Base-by-base conservation (phyloP, 1,140 invertebrate genomes). In the Contarinia nasturtii region DNA sequence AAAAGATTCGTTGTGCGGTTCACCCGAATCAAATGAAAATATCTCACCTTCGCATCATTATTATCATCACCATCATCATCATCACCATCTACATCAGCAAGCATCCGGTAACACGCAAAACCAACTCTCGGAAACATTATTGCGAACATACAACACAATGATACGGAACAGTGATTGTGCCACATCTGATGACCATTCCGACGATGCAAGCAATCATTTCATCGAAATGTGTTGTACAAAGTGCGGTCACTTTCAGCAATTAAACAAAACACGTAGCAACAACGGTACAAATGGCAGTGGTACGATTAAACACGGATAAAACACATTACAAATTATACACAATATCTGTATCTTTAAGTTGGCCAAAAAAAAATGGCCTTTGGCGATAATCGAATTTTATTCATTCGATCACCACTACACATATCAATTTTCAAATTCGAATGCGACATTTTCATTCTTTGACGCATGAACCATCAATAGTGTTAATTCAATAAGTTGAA, bases 21-120 rank as follows among this genome's bases (percentile, higher is more conserved):
- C 50, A 12, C 45, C 58, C 56, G 27, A 27, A 27, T 27, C 63
- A n/a, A 55, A 50, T 54, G 55, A 51, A n/a, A 50, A 54, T 44
- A 47, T 51, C 18, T 49, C 52, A 18, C 38, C 44, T 19, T 36
- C 48, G 2, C 38, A 50, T 10, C 19, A 44, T 12, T 42, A 51
- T 46, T 51, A 52, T 36, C 34, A 19, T 14, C n/a, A n/a, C n/a
- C n/a, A n/a, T n/a, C n/a, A n/a, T n/a, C n/a, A n/a, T n/a, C n/a
- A 38, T n/a, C 12, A n/a, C 12, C 36, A 38, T n/a, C 3, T 38
- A 17, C 36, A 38, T 38, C 36, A 38, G 7, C 41, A 42, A 38
- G 17, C 41, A 19, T 11, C 17, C 18, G 41, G 41, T 43, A 21
- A 44, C 27, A 21, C 21, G 3, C 22, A 33, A 7, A 2, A 5